phyloP scores from a whole-genome alignment of 2,888 invertebrate genomes.

The Hydraecia micacea region DNA sequence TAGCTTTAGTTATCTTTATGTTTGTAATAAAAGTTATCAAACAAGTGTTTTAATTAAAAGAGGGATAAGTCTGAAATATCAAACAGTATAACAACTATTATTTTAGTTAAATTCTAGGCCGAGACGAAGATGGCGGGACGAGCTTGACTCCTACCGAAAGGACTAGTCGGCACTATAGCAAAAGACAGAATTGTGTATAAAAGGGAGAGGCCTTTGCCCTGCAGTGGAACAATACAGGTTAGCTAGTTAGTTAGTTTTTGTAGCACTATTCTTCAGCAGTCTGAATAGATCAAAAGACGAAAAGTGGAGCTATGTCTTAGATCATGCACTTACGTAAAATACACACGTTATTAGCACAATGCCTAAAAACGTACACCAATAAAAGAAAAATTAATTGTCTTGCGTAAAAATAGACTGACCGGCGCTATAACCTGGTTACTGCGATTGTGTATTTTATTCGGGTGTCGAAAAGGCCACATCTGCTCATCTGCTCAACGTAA shows the following conservation, averaged over 20 bases:
- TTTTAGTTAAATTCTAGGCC: not conserved
- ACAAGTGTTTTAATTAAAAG: not conserved
- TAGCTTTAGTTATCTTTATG: not conserved
- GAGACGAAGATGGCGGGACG: too few relatives aligned
- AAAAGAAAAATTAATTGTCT: slow-evolving; percentile 41
- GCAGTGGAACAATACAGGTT: too few relatives aligned
- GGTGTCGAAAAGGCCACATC: slow-evolving; percentile 55
- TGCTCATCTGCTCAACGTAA: slow-evolving; percentile 60
- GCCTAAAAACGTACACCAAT: slow-evolving; percentile 35
- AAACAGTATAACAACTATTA: not conserved
- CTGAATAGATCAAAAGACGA: slow-evolving; percentile 22
- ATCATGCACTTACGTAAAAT: slow-evolving; percentile 27
- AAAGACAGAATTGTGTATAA: too few relatives aligned
- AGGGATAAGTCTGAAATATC: not conserved
- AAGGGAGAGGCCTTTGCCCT: too few relatives aligned
- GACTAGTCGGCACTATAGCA: too few relatives aligned
- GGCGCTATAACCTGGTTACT: slow-evolving; percentile 50
- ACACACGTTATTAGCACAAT: slow-evolving; percentile 32
- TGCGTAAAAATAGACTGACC: slow-evolving; percentile 49
- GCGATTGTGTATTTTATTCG: slow-evolving; percentile 53
- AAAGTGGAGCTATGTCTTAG: slow-evolving; percentile 8
- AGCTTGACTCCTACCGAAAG: too few relatives aligned
- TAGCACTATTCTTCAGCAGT: not conserved
- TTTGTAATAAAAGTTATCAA: slow-evolving; percentile 16
- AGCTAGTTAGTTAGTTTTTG: too few relatives aligned